Percentiles rank a stretch among this genome's conserved stretches.
phyloP scores from a whole-genome alignment of 2,113 vertebrate genomes.

The Leptocoma aspasia region DNA sequence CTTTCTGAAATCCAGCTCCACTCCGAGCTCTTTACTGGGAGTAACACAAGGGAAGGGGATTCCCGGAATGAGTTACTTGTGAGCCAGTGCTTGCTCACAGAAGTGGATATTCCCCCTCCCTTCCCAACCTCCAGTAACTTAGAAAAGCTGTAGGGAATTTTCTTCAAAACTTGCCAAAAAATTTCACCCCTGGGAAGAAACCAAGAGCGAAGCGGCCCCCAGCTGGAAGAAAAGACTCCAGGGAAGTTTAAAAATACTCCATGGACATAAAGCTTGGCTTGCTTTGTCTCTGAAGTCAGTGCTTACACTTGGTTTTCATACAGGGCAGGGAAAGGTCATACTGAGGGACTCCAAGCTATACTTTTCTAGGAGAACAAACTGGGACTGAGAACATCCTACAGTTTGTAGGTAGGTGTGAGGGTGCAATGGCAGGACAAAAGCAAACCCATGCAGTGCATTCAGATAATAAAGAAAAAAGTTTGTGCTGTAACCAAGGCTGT shows the following conservation, averaged over 20 bases:
- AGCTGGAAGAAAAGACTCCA: background rate
- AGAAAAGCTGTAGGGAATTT: conserved; percentile 46
- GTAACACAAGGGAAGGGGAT: background rate
- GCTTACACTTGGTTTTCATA: background rate
- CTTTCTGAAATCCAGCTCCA: background rate
- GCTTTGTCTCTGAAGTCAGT: background rate
- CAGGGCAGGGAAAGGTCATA: background rate
- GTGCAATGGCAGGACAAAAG: background rate
- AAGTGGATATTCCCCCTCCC: background rate
- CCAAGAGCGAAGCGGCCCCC: background rate
- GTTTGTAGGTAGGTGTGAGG: background rate
- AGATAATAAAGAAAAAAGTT: background rate
- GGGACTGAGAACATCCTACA: background rate
- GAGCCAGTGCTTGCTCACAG: background rate
- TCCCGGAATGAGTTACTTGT: background rate
- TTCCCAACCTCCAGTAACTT: background rate
- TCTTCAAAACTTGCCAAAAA: conserved; percentile 45
- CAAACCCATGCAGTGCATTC: background rate
- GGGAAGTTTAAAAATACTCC: background rate
- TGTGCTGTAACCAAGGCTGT: background rate
- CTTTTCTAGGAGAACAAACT: background rate
- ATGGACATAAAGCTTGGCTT: accelerated
- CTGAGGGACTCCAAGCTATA: background rate
- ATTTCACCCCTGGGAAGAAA: background rate
- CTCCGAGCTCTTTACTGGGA: background rate